Conservation (phyloP, 2,888 invertebrate species). For the Pteria penguin region DNA sequence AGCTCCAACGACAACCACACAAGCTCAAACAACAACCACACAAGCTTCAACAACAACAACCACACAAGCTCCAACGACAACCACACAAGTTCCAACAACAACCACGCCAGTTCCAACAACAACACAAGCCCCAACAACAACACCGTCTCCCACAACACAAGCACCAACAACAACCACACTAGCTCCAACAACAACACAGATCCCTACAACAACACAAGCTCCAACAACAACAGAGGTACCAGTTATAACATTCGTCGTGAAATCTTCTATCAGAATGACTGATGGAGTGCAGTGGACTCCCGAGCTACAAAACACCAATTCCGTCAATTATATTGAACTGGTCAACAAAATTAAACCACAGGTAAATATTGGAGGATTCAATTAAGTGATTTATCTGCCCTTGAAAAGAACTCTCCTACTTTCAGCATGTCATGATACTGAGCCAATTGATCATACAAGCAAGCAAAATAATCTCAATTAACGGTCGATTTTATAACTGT, state of each 20-base stretch:
- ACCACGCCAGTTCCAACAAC: neutral
- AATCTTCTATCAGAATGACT: conserved; percentile 43
- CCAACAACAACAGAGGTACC: conserved; percentile 2
- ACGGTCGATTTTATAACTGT: too few species aligned
- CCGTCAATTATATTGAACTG: conserved; percentile 33
- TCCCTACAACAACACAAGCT: conserved; percentile 11
- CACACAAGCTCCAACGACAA: neutral
- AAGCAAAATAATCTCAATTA: too few species aligned
- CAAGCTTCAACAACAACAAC: neutral
- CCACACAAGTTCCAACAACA: neutral
- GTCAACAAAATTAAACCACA: conserved; percentile 7
- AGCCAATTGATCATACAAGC: too few species aligned
- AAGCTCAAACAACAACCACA: conserved; percentile 6
- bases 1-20: neutral
- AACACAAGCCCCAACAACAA: conserved; percentile 2
- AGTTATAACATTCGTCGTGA: conserved; percentile 9
- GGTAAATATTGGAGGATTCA: conserved; percentile 27
- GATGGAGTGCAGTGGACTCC: conserved; percentile 24
- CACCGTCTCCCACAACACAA: conserved; percentile 6
- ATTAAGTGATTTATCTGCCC: too few species aligned
- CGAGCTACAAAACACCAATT: conserved; percentile 22
- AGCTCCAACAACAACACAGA: conserved; percentile 7
- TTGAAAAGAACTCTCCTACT: too few species aligned
- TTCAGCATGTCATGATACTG: too few species aligned
- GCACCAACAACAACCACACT: conserved; percentile 12